A percentile compares a stretch with the other conserved stretches of the same genome.
Evolutionary conservation across 2,797 vertebrate genomes (phyloP).

Genomic region (Rhabdomys pumilio): DNA sequence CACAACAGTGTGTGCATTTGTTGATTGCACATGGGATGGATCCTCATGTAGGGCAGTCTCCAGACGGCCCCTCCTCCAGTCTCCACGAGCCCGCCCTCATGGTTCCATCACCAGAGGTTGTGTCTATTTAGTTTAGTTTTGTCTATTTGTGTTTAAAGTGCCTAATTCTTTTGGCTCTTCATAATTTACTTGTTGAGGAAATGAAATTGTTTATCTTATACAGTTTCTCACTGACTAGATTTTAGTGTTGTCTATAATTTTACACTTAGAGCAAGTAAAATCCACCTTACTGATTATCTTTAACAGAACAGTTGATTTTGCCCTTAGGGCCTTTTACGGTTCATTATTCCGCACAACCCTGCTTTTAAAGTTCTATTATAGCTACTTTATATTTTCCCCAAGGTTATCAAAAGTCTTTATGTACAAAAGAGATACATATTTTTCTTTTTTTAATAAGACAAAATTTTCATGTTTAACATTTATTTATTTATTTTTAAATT

Average conservation of each 20-base stretch:
- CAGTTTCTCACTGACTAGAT: not conserved
- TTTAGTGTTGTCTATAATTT: slow-evolving; percentile 55
- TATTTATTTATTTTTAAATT: slow-evolving; percentile 4
- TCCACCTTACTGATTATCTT: slow-evolving; percentile 16
- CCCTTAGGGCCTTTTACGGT: not conserved
- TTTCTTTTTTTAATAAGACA: slow-evolving; percentile 46
- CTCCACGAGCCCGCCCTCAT: not conserved
- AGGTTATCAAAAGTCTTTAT: slow-evolving; percentile 6
- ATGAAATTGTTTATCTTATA: slow-evolving; percentile 13
- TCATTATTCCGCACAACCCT: not conserved
- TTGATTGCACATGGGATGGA: too few species aligned
- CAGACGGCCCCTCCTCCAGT: too few species aligned
- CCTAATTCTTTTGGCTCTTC: not conserved
- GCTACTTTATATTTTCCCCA: not conserved
- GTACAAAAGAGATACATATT: not conserved
- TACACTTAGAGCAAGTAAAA: slow-evolving; percentile 56
- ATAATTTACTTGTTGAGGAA: slow-evolving; percentile 55
- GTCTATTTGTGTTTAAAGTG: not conserved
- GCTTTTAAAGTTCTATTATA: slow-evolving; percentile 44
- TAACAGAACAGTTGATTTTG: slow-evolving; percentile 26
- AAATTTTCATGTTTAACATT: slow-evolving; percentile 43
- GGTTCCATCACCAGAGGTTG: not conserved
- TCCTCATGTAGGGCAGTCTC: too few species aligned
- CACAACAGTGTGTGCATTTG: too few species aligned
- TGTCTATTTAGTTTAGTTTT: slow-evolving; percentile 32